Conservation (phyloP, 2,113 vertebrate genomes). For the Leptosomus discolor region DNA sequence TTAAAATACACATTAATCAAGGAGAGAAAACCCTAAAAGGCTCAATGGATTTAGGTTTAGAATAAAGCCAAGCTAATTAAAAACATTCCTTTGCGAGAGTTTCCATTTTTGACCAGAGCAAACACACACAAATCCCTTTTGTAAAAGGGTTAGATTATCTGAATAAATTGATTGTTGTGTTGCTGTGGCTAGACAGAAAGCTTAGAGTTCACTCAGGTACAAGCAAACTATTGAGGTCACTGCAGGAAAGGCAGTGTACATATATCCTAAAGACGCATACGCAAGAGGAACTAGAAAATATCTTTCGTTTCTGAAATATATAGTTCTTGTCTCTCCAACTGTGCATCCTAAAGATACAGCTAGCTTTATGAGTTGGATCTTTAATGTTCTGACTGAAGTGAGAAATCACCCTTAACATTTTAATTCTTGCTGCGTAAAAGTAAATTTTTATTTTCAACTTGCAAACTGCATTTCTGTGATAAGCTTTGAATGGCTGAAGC, state of each 20-base stretch:
- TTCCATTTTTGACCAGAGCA: neutral
- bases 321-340: neutral
- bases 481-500: neutral
- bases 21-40: neutral
- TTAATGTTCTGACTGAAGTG: neutral
- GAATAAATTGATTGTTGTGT: neutral
- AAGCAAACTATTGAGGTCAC: neutral
- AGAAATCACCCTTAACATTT: neutral
- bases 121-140: neutral
- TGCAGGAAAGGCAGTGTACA: neutral
- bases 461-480: neutral
- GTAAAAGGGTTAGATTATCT: neutral
- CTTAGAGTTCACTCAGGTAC: neutral
- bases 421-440: neutral
- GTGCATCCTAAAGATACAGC: neutral
- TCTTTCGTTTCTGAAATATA: neutral
- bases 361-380: neutral
- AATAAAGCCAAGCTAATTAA: neutral
- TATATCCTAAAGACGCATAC: neutral
- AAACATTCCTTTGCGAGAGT: neutral
- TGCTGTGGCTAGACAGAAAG: neutral
- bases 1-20: neutral
- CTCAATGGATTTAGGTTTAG: neutral
- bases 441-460: neutral
- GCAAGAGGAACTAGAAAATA: neutral